Base-by-base conservation (phyloP, 1,140 invertebrate species). In the Lepidurus couesii region DNA sequence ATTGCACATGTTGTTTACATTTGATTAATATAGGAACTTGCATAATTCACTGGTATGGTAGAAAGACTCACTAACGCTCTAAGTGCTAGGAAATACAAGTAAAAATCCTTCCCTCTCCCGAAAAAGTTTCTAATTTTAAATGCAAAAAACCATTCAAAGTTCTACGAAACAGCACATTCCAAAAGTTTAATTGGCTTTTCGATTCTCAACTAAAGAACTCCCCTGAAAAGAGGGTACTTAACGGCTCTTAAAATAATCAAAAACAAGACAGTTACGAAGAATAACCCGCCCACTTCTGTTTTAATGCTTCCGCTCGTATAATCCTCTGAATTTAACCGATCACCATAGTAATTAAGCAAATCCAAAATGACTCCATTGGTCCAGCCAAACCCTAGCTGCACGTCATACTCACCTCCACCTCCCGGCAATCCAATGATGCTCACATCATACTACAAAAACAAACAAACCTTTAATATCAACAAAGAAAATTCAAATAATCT, bases 331-430 rank as follows among this genome's bases (percentile, higher is more conserved):
- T 47, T 43, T 16, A 85, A 79, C 24, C 81, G 78, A 75, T 84
- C 83, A 16, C 91, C 89, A 82, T 90, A 93, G 79, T 87, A 87
- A 79, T 89, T 84, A 9, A 96, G 84, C 42, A 95, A 88, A 82
- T 95, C 92, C 26, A 96, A 84, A 16, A 92, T 88, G 0, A 96
- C 91, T 1, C 96, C 96, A 84, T 98, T 98, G 0, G 93, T 93
- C 96, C 96, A 98, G 3, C 95, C 96, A 84, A 98, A 98, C 11
- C 96, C 96, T 13, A 89, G 88, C 84, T 97, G 94, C 0, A 95
- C 92, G 0, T 86, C 86, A 84, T 98, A 98, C 85, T 98, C 96
- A 0, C 96, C 96, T 0, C 95, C 95, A 7, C 91, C 90, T 0
- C 95, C 96, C 45, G 90, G 89, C 26, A 88, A 85, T 5, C 94